Evolutionary conservation across 2,888 invertebrate species (phyloP), one percentile per base, ranked within the genome.

Genomic region (Mylabris sibirica): DNA sequence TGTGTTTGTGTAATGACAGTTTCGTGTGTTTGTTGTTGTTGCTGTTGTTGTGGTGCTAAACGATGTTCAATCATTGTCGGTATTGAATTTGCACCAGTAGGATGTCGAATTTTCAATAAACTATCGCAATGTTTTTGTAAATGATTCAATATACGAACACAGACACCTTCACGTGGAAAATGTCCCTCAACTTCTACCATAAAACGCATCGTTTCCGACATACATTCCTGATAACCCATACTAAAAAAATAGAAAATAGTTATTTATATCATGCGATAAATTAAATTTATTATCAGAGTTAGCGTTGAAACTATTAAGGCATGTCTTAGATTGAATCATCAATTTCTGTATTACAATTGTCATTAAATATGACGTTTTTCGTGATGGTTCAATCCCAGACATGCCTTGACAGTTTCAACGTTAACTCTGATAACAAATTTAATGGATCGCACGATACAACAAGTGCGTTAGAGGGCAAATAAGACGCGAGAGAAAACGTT

Each of bases 181-280:
- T 92, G 91, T 3, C 93, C 94, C 79, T 95, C 93, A 9, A 92
- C 90, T 80, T 97, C 96, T 24, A 94, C 93, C 63, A 98, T 90
- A 84, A 94, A 98, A 76, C 95, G 90, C 86, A 97, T 91, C 0
- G 94, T 92, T 84, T 98, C 97, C 64, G 93, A 92, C 81, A 95
- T 90, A 75, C 97, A 97, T 84, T 97, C 97, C 81, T 94, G 94
- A 86, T 92, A 98, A 2, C 98, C 98, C 20, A 94, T 89, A 66
- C 92, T 84, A 67, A 49, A 76, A 78, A 63, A 34, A 60, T 30
- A 64, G 30, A 62, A 49, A n/a, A n/a, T n/a, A n/a, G n/a, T n/a
- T n/a, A n/a, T n/a, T n/a, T n/a, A n/a, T n/a, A n/a, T n/a, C n/a
- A n/a, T n/a, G n/a, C n/a, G n/a, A n/a, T n/a, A n/a, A n/a, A n/a